Conservation (phyloP, 2,888 invertebrate genomes). For the Priocnemis perturbator region DNA sequence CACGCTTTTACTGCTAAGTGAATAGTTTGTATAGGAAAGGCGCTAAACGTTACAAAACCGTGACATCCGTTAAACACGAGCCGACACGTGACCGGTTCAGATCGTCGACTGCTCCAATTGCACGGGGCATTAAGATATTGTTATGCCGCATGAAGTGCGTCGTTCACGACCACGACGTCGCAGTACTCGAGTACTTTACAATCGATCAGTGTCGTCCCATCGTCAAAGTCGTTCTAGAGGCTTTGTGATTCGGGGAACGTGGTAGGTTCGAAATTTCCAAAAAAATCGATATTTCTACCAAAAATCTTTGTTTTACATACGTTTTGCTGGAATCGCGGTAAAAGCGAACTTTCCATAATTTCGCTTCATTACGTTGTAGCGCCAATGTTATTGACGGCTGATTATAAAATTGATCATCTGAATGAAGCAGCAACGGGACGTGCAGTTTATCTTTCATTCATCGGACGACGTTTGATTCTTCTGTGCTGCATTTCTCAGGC, state of each 20-base stretch:
- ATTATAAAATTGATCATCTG: no score
- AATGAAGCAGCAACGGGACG: no score
- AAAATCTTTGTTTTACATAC: no score
- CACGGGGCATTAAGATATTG: slow-evolving; percentile 29
- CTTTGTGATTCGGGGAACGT: no score
- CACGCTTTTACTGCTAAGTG: slow-evolving; percentile 62
- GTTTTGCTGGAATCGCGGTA: no score
- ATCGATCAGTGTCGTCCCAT: no score
- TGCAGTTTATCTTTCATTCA: no score
- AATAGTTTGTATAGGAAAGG: slow-evolving; percentile 61
- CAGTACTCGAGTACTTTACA: background rate
- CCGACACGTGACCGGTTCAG: slow-evolving; percentile 67
- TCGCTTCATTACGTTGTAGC: no score
- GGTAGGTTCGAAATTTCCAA: no score
- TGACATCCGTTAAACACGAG: slow-evolving; percentile 70
- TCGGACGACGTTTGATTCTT: background rate
- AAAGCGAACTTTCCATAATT: no score
- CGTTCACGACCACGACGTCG: slow-evolving; percentile 19
- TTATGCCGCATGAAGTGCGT: slow-evolving; percentile 37
- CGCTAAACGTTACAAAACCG: slow-evolving; percentile 69
- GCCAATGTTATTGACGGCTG: background rate
- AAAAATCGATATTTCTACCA: no score
- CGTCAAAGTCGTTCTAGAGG: no score
- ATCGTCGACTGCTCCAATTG: slow-evolving; percentile 18
- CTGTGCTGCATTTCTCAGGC: background rate